Base-by-base conservation (phyloP, 2,797 vertebrate species). In the Avahi laniger region DNA sequence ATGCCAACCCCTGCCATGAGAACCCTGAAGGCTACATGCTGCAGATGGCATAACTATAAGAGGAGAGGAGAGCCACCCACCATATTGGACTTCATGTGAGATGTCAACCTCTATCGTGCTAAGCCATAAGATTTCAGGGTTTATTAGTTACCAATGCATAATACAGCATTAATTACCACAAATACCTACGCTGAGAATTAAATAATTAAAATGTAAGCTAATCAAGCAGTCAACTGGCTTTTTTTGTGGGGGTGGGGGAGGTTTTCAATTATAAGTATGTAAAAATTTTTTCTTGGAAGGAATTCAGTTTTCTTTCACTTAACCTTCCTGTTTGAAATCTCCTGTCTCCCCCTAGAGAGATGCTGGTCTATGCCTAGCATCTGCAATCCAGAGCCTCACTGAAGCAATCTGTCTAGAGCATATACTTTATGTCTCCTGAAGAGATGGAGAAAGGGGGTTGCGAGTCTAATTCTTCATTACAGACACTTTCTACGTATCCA, bases 41-140 rank as follows among this genome's bases (percentile, higher is more conserved):
- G 20, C 41, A 11, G 26, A 61, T 8, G 54, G 22, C 59, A 41
- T 3, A 57, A 3, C 46, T 72, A 20, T 2, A 43, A 54, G 26
- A 83, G 4, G n/a, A 73, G 20, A 95, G 12, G 57, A 91, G 69
- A 86, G 28, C 26, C 2, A 2, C 2, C 7, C 2, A 28, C 24
- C 38, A 72, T 0, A 35, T 0, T 46, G 67, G 6, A 46, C 4
- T 35, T 79, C 18, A 35, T 1, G 0, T 11, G 30, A 76, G 41
- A 89, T 4, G 28, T 26, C 18, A 90, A 54, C 13, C 7, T 72
- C 70, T 88, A 48, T 1, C n/a, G 38, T 33, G 57, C 30, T 63
- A 76, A 76, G n/a, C 22, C n/a, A 5, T 18, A 63, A 65, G 59
- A 75, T 15, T 73, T 80, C 28, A 75, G 59, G 59, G 46, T 78